Base-by-base conservation (phyloP, 2,888 invertebrate species). In the Meloe dianella region DNA sequence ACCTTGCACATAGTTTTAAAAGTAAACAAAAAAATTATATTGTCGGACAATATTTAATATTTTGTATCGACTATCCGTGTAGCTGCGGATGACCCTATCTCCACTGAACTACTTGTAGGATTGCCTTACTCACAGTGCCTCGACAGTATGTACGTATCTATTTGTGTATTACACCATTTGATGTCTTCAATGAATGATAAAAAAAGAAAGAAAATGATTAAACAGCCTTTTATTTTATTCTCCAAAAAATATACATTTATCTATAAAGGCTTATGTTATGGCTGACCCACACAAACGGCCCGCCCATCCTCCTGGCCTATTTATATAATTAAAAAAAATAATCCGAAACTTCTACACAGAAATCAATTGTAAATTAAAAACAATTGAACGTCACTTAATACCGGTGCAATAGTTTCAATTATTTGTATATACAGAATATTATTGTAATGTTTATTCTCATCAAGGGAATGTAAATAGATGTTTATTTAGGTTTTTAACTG, bases 71-170 rank as follows among this genome's bases (percentile, higher is more conserved):
- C 75, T 75, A 77, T 77, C 79, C 75, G 77, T 75, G 72, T 74
- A 75, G 75, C 74, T 74, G 76, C 80, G 82, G 82, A 82, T 75
- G 80, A 82, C 82, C 84, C 82, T 82, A 81, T 84, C 84, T 87
- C 87, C 87, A 88, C 88, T 85, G 85, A 86, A 84, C 88, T 90
- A 90, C n/a, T 89, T 91, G 91, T 91, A 91, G 91, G 81, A 84
- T 86, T 91, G 91, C 91, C 91, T 91, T 91, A 91, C 89, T 90
- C 89, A 90, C 91, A 91, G 91, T 91, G 91, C 91, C 91, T 91
- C 81, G 83, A 84, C 82, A 83, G 83, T 83, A 83, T 81, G 83
- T 84, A 78, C 77, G 81, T 84, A 79, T 81, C 81, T 83, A 81
- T 82, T 81, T 80, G 79, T 82, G 81, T 82, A 83, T 81, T 80